Base-by-base conservation (phyloP, 2,113 vertebrate genomes). In the Dermatemys mawii region DNA sequence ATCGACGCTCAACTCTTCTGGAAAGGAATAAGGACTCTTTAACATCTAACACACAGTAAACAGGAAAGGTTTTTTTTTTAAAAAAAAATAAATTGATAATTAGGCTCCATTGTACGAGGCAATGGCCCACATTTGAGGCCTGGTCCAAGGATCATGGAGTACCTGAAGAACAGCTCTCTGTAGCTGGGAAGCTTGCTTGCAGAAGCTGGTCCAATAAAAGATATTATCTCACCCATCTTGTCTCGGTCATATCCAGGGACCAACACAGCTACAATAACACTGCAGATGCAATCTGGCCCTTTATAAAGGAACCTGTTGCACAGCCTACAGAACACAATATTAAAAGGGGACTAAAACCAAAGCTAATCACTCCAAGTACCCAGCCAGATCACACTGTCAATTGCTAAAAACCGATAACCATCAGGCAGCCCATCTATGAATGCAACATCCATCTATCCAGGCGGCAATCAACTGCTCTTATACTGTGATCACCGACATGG, bases 331-430 rank as follows among this genome's bases (percentile, higher is more conserved):
- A 88, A 16, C 27, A 91, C 73, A 93, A 88, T 26, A 67, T 9
- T 17, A 88, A 86, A 19, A 90, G 86, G 95, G 53, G 27, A 78
- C 46, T 78, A 81, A 90, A 94, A 95, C 53, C 53, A 92, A 94
- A 90, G 27, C 9, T 79, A 3, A 48, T 57, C 86, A 81, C 17
- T 81, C 92, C 60, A 9, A 91, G 53, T 22, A 85, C 96, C 86
- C 89, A 91, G 75, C 94, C 94, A 94, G 90, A 89, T 75, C 78
- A 87, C 21, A 78, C 67, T 51, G 87, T 50, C 92, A 81, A 6
- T 78, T 83, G 75, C 89, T 90, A 54, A 70, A 86, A 24, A 86
- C 95, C 83, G 86, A 91, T 78, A 93, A 95, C 46, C 63, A 80
- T 46, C 29, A 79, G 91, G 67, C 32, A 67, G 83, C 78, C 41